phyloP scores from a whole-genome alignment of 2,888 invertebrate genomes.

The Diaphora mendica region DNA sequence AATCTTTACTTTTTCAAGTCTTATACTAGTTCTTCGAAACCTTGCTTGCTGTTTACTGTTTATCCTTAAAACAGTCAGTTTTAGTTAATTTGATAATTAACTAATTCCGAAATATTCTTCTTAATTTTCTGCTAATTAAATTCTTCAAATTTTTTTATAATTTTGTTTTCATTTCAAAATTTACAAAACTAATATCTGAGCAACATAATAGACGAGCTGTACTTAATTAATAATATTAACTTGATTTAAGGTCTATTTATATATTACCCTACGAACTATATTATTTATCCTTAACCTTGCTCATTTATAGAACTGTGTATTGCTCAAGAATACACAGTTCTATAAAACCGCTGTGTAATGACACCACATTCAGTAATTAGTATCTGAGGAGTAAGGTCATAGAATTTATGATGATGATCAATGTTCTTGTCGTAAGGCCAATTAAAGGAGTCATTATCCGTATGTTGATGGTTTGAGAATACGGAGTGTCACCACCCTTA shows the following conservation, averaged over 20 bases:
- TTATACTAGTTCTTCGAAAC: background rate
- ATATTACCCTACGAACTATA: background rate
- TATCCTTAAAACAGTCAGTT: no score
- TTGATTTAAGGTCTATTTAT: background rate
- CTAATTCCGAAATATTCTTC: background rate
- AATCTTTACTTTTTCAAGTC: slow-evolving; percentile 18
- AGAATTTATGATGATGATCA: no score
- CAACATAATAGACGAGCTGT: background rate
- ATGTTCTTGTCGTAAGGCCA: no score
- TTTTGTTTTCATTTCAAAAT: background rate
- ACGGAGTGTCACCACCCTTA: no score
- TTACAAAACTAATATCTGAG: background rate
- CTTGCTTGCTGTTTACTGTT: no score
- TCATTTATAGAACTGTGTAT: no score
- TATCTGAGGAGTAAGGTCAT: background rate
- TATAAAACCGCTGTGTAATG: background rate
- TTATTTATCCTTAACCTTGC: background rate
- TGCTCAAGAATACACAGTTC: background rate
- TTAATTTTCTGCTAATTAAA: background rate
- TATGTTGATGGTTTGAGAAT: no score
- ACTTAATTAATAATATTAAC: background rate
- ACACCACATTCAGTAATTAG: background rate
- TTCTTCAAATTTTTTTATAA: background rate
- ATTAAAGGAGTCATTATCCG: no score
- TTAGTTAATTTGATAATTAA: no score